Percentiles rank a stretch among this genome's conserved stretches.
These are phyloP conservation scores for Bursaphelenchus mucronatus DNA, from an alignment of 1,140 invertebrate species.

Conservation along the genomic window DNA sequence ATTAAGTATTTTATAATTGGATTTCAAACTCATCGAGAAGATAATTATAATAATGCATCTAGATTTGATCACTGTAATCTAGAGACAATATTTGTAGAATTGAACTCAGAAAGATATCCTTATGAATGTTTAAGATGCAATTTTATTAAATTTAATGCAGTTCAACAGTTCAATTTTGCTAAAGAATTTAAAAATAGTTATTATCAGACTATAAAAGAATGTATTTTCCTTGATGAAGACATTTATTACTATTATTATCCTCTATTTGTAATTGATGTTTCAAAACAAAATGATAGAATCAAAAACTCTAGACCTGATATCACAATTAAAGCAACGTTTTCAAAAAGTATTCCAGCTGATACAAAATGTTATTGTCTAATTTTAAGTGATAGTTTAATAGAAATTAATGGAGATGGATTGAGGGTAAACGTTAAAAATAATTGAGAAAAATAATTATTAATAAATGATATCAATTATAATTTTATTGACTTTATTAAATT, in stretches of 20 bases:
- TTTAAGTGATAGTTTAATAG: too few relatives aligned
- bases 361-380: too few relatives aligned
- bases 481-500: slow-evolving; percentile 26
- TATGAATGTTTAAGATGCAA: slow-evolving; percentile 42
- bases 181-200: slow-evolving; percentile 43
- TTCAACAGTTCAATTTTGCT: slow-evolving; percentile 37
- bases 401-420: too few relatives aligned
- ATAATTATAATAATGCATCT: slow-evolving; percentile 38
- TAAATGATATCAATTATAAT: slow-evolving; percentile 28
- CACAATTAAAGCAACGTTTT: too few relatives aligned
- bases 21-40: slow-evolving; percentile 30
- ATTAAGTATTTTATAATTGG: slow-evolving; percentile 39
- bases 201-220: slow-evolving; percentile 31
- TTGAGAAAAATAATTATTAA: slow-evolving; percentile 25
- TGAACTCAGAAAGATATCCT: slow-evolving; percentile 38
- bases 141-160: slow-evolving; percentile 34
- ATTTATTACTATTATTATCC: slow-evolving; percentile 37
- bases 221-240: slow-evolving; percentile 39
- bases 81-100: slow-evolving; percentile 36
- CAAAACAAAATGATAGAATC: slow-evolving; percentile 43
- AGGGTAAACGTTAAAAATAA: slow-evolving; percentile 31
- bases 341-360: too few relatives aligned
- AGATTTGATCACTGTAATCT: slow-evolving; percentile 39
- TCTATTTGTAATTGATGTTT: slow-evolving; percentile 33
- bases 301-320: slow-evolving; percentile 33